These are phyloP conservation scores for Tapirus indicus DNA, from an alignment of 2,797 vertebrate genomes.

Conservation along the genomic window DNA sequence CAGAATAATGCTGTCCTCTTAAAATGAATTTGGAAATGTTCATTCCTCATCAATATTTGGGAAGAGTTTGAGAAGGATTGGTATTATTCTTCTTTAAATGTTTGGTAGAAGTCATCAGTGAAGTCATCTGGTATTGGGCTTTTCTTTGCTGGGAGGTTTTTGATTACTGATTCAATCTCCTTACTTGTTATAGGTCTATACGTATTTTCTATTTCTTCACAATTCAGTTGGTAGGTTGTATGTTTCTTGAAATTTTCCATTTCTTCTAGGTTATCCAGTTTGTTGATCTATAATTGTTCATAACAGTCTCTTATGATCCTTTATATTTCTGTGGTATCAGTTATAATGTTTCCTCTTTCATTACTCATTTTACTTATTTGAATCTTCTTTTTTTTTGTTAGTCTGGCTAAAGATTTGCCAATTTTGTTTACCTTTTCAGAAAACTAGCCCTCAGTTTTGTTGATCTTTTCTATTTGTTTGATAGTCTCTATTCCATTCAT, in stretches of 20 bases:
- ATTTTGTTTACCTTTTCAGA: not conserved
- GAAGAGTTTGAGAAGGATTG: not conserved
- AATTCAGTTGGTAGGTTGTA: no score
- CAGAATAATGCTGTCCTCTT: no score
- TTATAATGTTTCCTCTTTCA: not conserved
- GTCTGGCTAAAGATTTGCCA: not conserved
- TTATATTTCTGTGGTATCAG: not conserved
- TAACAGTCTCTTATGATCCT: not conserved
- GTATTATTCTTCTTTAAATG: not conserved
- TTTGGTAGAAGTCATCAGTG: not conserved
- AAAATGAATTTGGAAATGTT: no score
- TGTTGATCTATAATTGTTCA: not conserved
- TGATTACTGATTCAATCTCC: no score
- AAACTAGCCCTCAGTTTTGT: not conserved
- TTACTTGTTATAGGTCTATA: no score
- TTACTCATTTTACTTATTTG: not conserved
- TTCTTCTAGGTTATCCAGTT: no score
- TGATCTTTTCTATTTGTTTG: not conserved
- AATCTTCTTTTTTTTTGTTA: not conserved
- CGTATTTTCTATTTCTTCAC: no score
- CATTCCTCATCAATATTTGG: no score
- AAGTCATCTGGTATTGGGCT: not conserved
- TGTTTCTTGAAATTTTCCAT: no score
- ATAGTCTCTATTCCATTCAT: not conserved
- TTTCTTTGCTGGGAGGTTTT: not conserved